Base-by-base conservation (phyloP, 30 jellyfish, hydroid and myxozoan genomes). In the Rhopilema esculentum region DNA sequence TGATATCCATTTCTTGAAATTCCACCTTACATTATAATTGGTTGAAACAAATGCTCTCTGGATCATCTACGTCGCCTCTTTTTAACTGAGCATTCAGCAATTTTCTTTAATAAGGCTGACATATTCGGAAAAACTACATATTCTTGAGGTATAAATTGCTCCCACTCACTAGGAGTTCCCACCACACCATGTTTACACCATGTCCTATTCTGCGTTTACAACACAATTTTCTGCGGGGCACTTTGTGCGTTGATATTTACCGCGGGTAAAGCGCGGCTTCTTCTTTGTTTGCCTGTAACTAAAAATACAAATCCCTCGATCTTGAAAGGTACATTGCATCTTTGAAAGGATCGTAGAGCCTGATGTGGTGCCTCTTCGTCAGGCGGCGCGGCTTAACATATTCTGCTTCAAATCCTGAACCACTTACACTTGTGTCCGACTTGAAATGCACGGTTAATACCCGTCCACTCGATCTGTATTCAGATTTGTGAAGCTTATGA, bases 341-440 rank as follows among this genome's bases (percentile, higher is more conserved):
- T 50, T 84, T 84, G 28, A 71, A 84, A 27, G 92, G 92, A 32
- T 84, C 92, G 31, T 20, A 72, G 62, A 84, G 69, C 32, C 86
- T 85, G 40, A 84, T 84, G 53, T 84, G 92, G 48, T 84, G 80
- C 50, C 97, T 76, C 72, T 81, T 80, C 20, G 68, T 50, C 16
- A 87, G 83, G 61, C 65, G 75, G 21, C 89, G 75, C 16, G 27
- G 27, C 49, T 62, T 89, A 12, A 32, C 26, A 65, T 16, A 79
- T 31, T 79, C 85, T 4, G 87, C 90, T 64, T 79, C 89, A 52
- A 89, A 79, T 64, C 97, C 97, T 1, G 73, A 28, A 4, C 61
- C 89, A 27, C 79, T 78, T 29, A 89, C 79, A 48, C 89, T 72
- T 33, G 68, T 75, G 92, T 89, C 97, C 7, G 97, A 70, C 31